Evolutionary conservation across 2,888 invertebrate genomes (phyloP), one percentile per base, ranked within the genome.

Genomic region (Scaeva pyrastri): DNA sequence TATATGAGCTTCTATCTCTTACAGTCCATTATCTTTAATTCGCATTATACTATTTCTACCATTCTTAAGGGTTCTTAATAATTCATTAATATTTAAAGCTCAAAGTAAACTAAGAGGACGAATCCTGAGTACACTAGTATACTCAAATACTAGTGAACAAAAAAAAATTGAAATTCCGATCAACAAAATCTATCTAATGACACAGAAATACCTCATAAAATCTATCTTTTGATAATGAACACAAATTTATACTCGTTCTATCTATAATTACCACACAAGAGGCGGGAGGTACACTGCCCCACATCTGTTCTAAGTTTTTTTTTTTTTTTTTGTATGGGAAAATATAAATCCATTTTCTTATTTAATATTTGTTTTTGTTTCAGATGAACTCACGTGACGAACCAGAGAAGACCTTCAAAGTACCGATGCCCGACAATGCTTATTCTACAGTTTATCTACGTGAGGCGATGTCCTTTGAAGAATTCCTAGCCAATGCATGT

Each of bases 381-480:
- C 94, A 97, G 95, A 96, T 97, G 94, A 95, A 95, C 89, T 97
- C 97, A 56, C 95, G 97, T 88, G 97, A 97, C 89, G 97, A 97
- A 90, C 95, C 95, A 88, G 97, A 98, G 92, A 97, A 97, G 91
- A 96, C 96, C 71, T 97, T 97, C 88, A 97, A 97, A 93, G 97
- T 98, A 90, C 96, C 97, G 70, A 94, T 98, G 89, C 98, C 98
- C 79, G 98, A 98, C 93, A 96, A 95, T 88, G 95, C 95, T 85
- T 95, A 95, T 88, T 97, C 97, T 70, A 96, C 96, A 76, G 97
- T 98, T 88, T 96, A 96, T 91, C 95, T 98, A 89, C 95, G 97
- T 90, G 98, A 98, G 88, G 96, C 96, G 87, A 98, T 98, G 97
- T 96, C 98, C 43, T 98, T 98, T 62, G 98, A 98, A 92, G 98